Evolutionary conservation across 2,113 vertebrate genomes (phyloP).

Genomic region (Thinocorus orbignyianus): DNA sequence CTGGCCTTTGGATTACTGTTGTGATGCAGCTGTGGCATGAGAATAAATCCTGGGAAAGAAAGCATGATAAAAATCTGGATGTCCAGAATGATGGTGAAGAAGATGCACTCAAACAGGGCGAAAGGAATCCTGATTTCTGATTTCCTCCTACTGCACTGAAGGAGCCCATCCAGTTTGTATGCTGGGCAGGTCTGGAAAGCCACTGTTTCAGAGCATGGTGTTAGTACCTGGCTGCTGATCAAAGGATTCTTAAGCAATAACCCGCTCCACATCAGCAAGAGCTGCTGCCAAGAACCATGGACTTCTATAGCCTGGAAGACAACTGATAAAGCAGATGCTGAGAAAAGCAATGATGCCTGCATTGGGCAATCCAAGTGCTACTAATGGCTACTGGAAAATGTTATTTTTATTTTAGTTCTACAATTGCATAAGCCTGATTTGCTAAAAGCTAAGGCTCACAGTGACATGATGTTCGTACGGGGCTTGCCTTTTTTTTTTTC

Average conservation of each 20-base stretch:
- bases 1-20: background rate
- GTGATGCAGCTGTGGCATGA: background rate
- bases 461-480: background rate
- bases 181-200: conserved; percentile 12
- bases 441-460: background rate
- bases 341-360: conserved; percentile 10
- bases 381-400: conserved; percentile 37
- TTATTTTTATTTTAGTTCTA: conserved; percentile 19
- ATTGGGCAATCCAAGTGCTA: background rate
- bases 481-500: background rate
- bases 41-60: background rate
- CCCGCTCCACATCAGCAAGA: conserved; percentile 42
- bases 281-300: conserved; percentile 38
- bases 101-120: background rate
- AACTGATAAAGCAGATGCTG: conserved; percentile 49
- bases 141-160: background rate
- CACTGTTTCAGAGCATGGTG: background rate
- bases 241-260: conserved; percentile 60
- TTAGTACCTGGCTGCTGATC: conserved; percentile 52
- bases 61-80: fast-evolving
- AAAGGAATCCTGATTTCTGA: background rate
- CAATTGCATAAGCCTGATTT: background rate
- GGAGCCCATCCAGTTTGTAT: background rate
- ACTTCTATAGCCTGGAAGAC: conserved; percentile 11
- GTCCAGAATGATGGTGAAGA: background rate